Conservation (phyloP, 2,797 vertebrate species). For the Euthynnus affinis region DNA sequence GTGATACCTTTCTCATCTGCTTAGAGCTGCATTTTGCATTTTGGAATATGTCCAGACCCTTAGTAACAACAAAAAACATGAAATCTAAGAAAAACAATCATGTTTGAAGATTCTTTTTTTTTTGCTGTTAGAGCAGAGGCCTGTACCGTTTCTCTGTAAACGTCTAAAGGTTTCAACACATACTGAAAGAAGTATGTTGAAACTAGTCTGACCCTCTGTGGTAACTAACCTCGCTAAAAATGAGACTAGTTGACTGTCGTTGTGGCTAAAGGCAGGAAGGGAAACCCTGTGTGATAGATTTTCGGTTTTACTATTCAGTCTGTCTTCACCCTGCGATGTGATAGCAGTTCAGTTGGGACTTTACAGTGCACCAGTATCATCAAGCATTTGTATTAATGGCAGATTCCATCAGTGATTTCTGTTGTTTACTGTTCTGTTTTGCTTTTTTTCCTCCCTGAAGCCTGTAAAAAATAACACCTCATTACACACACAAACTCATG, state of each 20-base stretch:
- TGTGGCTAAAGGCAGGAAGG: neutral
- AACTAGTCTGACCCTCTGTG: no score
- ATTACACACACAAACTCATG: conserved; percentile 1
- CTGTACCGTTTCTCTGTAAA: neutral
- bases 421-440: neutral
- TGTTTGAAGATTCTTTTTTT: no score
- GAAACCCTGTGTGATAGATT: neutral
- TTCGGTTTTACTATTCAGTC: neutral
- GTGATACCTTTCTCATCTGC: no score
- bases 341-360: neutral
- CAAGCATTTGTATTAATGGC: neutral
- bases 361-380: neutral
- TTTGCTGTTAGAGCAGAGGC: neutral
- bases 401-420: neutral
- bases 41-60: no score
- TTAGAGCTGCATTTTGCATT: no score
- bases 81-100: no score
- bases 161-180: neutral
- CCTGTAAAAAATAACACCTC: conserved; percentile 12
- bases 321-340: neutral
- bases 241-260: no score
- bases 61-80: no score
- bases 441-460: neutral
- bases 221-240: no score
- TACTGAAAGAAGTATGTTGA: no score